Percentiles rank a stretch among this genome's conserved stretches.
Evolutionary conservation across 2,797 vertebrate species (phyloP).

Genomic region (Eutrigla gurnardus): DNA sequence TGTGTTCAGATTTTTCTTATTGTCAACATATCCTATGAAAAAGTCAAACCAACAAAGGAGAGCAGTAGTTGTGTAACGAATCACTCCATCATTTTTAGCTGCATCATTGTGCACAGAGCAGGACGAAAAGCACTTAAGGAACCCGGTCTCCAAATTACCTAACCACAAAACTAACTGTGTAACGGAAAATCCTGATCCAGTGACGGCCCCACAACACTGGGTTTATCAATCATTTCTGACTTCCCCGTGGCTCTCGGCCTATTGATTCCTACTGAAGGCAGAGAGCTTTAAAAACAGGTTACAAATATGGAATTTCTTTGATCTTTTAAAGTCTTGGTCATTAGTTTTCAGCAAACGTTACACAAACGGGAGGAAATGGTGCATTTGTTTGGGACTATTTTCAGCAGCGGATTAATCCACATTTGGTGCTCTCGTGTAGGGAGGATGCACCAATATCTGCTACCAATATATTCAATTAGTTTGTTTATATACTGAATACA

Average conservation of each 20-base stretch:
- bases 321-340: no score
- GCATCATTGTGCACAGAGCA: neutral
- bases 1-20: neutral
- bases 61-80: neutral
- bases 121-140: neutral
- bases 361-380: neutral
- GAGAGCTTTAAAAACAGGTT: neutral
- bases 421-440: no score
- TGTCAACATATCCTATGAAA: neutral
- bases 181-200: neutral
- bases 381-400: neutral
- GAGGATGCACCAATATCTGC: no score
- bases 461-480: no score
- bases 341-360: neutral
- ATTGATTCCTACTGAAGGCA: neutral
- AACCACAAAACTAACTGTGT: neutral
- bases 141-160: neutral
- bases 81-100: neutral
- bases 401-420: neutral
- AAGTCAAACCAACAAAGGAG: neutral
- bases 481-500: no score
- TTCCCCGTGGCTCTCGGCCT: neutral
- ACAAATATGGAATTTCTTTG: neutral
- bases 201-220: neutral
- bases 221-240: neutral